Conservation (phyloP, 2,797 vertebrate species). For the Choloepus didactylus region DNA sequence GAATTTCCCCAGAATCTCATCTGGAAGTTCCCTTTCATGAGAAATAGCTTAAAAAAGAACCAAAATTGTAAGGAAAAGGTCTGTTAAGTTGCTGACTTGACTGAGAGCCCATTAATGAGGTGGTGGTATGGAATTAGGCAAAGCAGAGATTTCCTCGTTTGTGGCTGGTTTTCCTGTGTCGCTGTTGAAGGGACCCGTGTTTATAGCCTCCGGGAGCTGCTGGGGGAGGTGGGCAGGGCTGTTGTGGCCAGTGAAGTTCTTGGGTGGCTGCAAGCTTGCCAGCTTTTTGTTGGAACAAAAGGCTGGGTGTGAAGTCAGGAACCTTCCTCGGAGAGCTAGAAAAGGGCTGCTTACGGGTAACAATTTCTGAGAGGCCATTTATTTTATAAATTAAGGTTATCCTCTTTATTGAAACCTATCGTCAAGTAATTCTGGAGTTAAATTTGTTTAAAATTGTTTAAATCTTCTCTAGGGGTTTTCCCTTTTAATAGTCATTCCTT, state of each 20-base stretch:
- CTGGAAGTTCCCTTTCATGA: background rate
- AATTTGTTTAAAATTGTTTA: background rate
- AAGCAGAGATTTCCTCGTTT: background rate
- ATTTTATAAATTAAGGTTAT: background rate
- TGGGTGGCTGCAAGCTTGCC: background rate
- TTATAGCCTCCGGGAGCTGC: background rate
- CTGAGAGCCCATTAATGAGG: background rate
- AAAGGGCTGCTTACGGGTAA: background rate
- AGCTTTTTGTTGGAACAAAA: background rate
- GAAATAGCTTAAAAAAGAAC: background rate
- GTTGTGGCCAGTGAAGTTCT: background rate
- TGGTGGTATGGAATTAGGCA: background rate
- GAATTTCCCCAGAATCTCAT: background rate
- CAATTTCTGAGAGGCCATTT: background rate
- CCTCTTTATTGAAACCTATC: background rate
- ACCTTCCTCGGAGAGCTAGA: background rate
- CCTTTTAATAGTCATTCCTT: background rate
- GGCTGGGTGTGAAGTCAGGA: background rate
- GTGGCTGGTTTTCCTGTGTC: background rate
- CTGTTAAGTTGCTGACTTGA: background rate
- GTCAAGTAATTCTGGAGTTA: background rate
- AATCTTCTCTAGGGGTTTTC: background rate
- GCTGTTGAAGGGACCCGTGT: rapidly evolving
- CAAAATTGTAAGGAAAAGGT: background rate
- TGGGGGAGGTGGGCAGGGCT: background rate